Percentiles rank a stretch among this genome's conserved stretches.
These are phyloP conservation scores for Selenia dentaria DNA, from an alignment of 2,888 invertebrate species.

Conservation along the genomic window DNA sequence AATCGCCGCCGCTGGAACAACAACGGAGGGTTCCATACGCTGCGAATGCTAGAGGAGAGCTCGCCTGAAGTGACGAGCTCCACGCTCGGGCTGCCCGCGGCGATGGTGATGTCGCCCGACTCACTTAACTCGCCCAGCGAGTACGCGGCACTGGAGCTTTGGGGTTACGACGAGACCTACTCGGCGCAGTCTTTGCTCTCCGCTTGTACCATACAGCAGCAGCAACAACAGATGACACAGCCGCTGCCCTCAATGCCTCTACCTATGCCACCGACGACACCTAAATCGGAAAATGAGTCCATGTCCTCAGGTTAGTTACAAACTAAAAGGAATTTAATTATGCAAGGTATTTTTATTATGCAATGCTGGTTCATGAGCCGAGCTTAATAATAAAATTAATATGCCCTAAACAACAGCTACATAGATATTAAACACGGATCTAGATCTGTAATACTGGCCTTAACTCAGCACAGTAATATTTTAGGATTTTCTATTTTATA, in stretches of 20 bases:
- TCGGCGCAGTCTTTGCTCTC: slow-evolving; percentile 71
- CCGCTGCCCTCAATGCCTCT: slow-evolving; percentile 80
- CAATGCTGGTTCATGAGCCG: too few species aligned
- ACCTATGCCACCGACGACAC: slow-evolving; percentile 79
- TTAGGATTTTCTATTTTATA: too few species aligned
- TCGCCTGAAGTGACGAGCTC: slow-evolving; percentile 92
- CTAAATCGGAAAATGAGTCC: slow-evolving; percentile 82
- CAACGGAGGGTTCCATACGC: slow-evolving; percentile 87
- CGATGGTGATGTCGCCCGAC: slow-evolving; percentile 91
- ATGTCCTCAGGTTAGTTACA: slow-evolving; percentile 78
- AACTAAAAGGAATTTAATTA: neutral
- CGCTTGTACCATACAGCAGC: slow-evolving; percentile 81
- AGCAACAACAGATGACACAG: slow-evolving; percentile 63
- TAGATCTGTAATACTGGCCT: too few species aligned
- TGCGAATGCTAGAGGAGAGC: slow-evolving; percentile 88
- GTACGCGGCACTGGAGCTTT: slow-evolving; percentile 92
- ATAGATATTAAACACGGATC: too few species aligned
- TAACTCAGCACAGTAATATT: too few species aligned
- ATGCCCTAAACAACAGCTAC: too few species aligned
- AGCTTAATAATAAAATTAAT: too few species aligned
- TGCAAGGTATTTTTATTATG: too few species aligned
- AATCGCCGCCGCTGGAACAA: slow-evolving; percentile 92
- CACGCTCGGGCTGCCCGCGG: slow-evolving; percentile 87
- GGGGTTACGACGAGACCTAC: slow-evolving; percentile 88
- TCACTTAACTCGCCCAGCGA: slow-evolving; percentile 89